Conservation (phyloP, 2,113 vertebrate species). For the Montifringilla adamsi region DNA sequence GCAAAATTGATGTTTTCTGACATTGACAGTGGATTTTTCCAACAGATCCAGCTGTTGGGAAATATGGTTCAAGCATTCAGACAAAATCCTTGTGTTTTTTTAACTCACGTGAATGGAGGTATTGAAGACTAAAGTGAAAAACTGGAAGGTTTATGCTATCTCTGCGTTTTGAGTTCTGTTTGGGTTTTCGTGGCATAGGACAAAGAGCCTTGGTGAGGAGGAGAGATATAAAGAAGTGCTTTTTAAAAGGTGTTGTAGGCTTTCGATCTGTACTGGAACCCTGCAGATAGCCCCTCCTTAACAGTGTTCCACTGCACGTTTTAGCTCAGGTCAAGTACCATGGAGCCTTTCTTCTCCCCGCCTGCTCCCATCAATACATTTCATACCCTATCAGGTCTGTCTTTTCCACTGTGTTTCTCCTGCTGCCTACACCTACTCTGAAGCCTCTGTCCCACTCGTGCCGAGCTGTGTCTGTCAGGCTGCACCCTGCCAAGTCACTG, state of each 20-base stretch:
- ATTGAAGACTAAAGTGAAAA: not conserved
- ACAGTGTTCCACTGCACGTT: accelerated
- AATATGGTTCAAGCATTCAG: not conserved
- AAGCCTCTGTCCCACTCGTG: not conserved
- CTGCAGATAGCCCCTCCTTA: not conserved
- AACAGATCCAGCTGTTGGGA: not conserved
- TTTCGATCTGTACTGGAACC: not conserved
- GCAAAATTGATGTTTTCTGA: not conserved
- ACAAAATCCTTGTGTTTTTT: not conserved
- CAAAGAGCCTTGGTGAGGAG: not conserved
- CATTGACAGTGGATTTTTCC: not conserved
- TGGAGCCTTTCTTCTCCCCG: not conserved
- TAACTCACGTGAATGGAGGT: not conserved
- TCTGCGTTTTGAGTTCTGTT: not conserved
- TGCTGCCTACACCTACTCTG: not conserved
- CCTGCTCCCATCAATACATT: accelerated
- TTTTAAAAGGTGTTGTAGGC: not conserved
- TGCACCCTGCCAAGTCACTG: not conserved
- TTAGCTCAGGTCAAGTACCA: not conserved
- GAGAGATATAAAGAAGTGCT: not conserved
- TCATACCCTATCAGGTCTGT: not conserved
- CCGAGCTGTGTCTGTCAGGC: not conserved
- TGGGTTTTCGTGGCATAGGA: accelerated
- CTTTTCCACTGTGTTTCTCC: not conserved
- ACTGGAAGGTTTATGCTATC: not conserved